These are phyloP conservation scores for Megaceryle maxima DNA, from an alignment of 2,113 vertebrate genomes.

Conservation along the genomic window DNA sequence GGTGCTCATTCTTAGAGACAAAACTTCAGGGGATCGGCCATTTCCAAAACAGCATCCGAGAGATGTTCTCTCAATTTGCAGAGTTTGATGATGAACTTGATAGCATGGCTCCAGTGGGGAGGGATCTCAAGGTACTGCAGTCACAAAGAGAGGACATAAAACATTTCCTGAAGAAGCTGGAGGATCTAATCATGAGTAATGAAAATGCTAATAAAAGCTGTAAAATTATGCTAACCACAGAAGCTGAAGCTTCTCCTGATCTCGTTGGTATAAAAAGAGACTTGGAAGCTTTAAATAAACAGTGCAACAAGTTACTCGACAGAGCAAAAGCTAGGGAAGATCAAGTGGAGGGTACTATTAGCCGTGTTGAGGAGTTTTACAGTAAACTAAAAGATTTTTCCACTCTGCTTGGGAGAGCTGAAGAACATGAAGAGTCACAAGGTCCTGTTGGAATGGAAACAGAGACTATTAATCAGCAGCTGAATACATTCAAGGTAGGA, in stretches of 20 bases:
- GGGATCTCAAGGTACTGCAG: constrained; percentile 77
- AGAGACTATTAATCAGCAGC: constrained; percentile 92
- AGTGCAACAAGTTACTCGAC: constrained; percentile 92
- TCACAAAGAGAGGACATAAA: constrained; percentile 83
- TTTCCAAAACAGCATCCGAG: constrained; percentile 94
- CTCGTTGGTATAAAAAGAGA: constrained; percentile 91
- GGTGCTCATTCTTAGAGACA: constrained; percentile 86
- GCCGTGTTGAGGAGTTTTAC: constrained; percentile 85
- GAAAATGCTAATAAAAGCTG: constrained; percentile 87
- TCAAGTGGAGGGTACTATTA: constrained; percentile 80
- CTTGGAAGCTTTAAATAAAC: constrained; percentile 92
- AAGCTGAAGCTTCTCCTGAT: constrained; percentile 86
- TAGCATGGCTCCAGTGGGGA: constrained; percentile 88
- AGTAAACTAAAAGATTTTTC: constrained; percentile 79
- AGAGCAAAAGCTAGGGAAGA: constrained; percentile 84
- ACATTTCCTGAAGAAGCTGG: constrained; percentile 85
- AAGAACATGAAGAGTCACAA: constrained; percentile 89
- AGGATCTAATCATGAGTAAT: constrained; percentile 84
- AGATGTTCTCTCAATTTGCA: constrained; percentile 93
- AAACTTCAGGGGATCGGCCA: constrained; percentile 96
- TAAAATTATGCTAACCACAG: constrained; percentile 89
- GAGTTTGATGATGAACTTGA: constrained; percentile 97
- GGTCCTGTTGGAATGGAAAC: constrained; percentile 94
- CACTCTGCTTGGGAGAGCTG: constrained; percentile 75
- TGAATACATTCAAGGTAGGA: constrained; percentile 92